Base-by-base conservation (phyloP, 2,113 vertebrate species). In the Speoplatyrhinus poulsoni region DNA sequence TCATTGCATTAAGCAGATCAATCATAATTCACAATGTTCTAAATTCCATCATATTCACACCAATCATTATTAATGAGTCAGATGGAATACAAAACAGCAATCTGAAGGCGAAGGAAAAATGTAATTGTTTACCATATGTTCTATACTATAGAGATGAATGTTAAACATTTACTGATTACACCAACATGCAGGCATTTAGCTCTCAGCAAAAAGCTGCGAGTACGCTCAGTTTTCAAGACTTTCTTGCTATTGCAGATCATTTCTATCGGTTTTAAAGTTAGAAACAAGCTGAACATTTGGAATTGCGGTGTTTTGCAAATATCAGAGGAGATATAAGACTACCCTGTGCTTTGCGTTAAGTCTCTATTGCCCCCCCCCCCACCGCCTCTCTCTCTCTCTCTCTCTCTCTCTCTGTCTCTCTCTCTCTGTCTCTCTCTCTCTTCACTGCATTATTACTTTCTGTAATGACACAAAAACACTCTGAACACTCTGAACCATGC, bases 1-100 rank as follows among this genome's bases (percentile, higher is more conserved):
- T 90, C 90, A 90, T 87, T 85, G 89, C 84, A 81, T 90, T 90
- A 90, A 90, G 92, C 91, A 87, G 90, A 93, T 93, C 91, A 89
- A 91, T 93, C 90, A 88, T 88, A 90, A 91, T 91, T 92, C 88
- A 88, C 88, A 85, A 88, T 78, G 87, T 79, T 82, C 82, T 87
- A 76, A 89, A 90, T 89, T 92, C 86, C 90, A 82, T 90, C 88
- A 86, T 88, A 89, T 90, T 89, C 85, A 72, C 76, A 81, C 75
- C 79, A 80, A 89, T 90, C 90, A 82, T 93, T 91, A 82, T 93
- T 91, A 90, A 89, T 82, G 83, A 84, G 77, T 85, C 56, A 59
- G 33, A 57, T 60, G 71, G 74, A 46, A 67, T 55, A 16, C 41
- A 54, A 74, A 17, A 64, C 60, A 76, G 82, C 69, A 70, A 73